Conservation (phyloP, 2,888 invertebrate genomes). For the Sphaeridia pumilis region DNA sequence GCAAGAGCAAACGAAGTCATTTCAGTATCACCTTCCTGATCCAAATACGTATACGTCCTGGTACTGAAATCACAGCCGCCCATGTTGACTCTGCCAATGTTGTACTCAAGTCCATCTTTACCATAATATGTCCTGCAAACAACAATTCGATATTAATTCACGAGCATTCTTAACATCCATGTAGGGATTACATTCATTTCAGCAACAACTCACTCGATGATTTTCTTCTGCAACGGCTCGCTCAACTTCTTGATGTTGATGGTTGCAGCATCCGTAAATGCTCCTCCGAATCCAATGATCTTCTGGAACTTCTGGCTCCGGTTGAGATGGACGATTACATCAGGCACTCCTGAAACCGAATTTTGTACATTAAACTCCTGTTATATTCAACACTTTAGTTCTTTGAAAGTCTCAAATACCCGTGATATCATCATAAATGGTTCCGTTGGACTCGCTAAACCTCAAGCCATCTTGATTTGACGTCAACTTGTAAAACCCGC, state of each 20-base stretch:
- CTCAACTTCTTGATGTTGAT: slow-evolving; percentile 59
- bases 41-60: slow-evolving; percentile 64
- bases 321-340: slow-evolving; percentile 16
- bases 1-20: slow-evolving; percentile 17
- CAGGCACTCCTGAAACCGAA: not conserved
- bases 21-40: slow-evolving; percentile 36
- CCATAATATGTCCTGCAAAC: slow-evolving; percentile 21
- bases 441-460: slow-evolving; percentile 7
- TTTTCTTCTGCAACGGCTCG: slow-evolving; percentile 42
- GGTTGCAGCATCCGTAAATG: slow-evolving; percentile 50
- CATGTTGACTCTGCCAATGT: slow-evolving; percentile 47
- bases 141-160: no score
- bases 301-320: slow-evolving; percentile 37
- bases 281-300: slow-evolving; percentile 47
- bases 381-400: no score
- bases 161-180: no score
- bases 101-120: slow-evolving; percentile 20
- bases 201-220: slow-evolving; percentile 44
- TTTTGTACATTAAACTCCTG: not conserved
- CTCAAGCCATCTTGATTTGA: slow-evolving; percentile 13
- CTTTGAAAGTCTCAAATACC: no score
- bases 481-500: slow-evolving; percentile 11
- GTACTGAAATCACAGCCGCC: slow-evolving; percentile 78
- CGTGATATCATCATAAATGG: not conserved
- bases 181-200: no score